These are phyloP conservation scores for Zosterops pallidus DNA, from an alignment of 2,113 vertebrate genomes.

Conservation along the genomic window DNA sequence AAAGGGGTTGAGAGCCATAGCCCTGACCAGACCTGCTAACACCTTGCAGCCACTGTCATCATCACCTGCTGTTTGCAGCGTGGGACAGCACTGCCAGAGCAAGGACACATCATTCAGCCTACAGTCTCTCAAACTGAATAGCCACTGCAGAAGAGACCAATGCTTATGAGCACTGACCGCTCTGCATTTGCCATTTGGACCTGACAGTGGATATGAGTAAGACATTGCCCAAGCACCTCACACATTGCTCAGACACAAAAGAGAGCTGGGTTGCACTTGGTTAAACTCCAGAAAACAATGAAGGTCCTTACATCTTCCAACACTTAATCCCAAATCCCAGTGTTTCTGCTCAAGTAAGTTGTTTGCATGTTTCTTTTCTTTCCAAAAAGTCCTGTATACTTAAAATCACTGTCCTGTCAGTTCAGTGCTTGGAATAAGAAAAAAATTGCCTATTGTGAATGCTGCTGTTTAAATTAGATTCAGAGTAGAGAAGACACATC, in stretches of 20 bases:
- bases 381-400: not conserved
- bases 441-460: not conserved
- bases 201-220: too few relatives aligned
- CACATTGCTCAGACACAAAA: not conserved
- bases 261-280: not conserved
- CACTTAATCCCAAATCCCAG: not conserved
- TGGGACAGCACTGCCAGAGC: not conserved
- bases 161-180: not conserved
- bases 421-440: not conserved
- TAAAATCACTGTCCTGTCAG: not conserved
- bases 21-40: not conserved
- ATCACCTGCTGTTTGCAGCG: rapidly evolving
- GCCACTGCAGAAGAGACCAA: not conserved
- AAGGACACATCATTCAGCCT: not conserved
- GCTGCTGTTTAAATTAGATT: not conserved
- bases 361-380: not conserved
- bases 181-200: not conserved
- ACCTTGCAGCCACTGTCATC: not conserved
- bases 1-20: not conserved
- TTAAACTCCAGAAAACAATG: not conserved
- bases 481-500: not conserved
- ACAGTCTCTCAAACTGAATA: not conserved
- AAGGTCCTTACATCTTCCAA: not conserved
- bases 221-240: not conserved
- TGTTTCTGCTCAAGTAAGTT: not conserved